Base-by-base conservation (phyloP, 2,113 vertebrate genomes). In the Campylorhamphus procurvoides region DNA sequence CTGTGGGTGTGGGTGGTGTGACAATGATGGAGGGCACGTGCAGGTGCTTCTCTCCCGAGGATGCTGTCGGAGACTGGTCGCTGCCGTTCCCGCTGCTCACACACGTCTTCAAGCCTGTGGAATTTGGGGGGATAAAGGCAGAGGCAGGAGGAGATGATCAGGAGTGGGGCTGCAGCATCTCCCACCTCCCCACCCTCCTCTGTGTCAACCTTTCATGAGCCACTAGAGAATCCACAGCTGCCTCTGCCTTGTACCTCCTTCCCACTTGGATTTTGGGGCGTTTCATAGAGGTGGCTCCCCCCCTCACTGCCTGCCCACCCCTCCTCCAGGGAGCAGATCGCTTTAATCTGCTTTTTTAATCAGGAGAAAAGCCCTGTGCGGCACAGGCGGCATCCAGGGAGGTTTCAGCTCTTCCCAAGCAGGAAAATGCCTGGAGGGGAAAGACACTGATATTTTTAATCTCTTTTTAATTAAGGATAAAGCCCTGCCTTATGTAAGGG, bases 401-500 rank as follows among this genome's bases (percentile, higher is more conserved):
- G 91, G 89, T 94, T 94, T 95, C 94, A 84, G 96, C 95, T 97
- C 92, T 94, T 85, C 74, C 69, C 37, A 63, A 91, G 94, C 92
- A 86, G 89, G 91, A 93, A 67, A 35, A 76, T 59, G 96, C 95
- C 94, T 8, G 20, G 44, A 74, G 82, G 96, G 96, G 93, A 95
- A 52, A 44, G 96, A 93, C 79, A 85, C 77, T 92, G 96, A 96
- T 94, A 96, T 92, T 98, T 97, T 96, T 97, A 98, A 97, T 98
- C 97, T 97, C 97, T 97, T 98, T 98, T 98, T 98, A 98, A 98
- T 98, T 98, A 98, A 98, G 97, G 95, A 90, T 96, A 97, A 98
- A 98, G 92, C 97, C 84, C 67, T 60, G 50, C 92, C 75, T 96
- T 93, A 84, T 25, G 12, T 97, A 96, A 97, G 89, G 82, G 86